Conservation (phyloP, 53 echinoderm and acorn worm genomes). For the Temnopleurus reevesii region DNA sequence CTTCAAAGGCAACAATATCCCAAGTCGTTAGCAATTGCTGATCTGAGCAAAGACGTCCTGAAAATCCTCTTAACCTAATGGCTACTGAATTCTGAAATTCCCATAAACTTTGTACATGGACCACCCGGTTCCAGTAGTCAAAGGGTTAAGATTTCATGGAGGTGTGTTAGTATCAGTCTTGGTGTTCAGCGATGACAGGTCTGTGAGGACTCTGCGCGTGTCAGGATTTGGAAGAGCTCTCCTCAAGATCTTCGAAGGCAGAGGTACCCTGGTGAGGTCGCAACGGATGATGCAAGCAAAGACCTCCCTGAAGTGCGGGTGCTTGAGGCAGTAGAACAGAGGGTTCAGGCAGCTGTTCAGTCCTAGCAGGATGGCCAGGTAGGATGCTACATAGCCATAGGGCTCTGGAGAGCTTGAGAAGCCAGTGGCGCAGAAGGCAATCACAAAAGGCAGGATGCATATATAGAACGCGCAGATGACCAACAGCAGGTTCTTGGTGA, state of each 20-base stretch:
- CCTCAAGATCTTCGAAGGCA: background rate
- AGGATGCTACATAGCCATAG: slow-evolving; percentile 19
- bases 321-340: slow-evolving; percentile 47
- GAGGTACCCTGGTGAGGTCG: slow-evolving; percentile 23
- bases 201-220: background rate
- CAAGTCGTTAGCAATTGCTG: too few relatives aligned
- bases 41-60: too few relatives aligned
- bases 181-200: slow-evolving; percentile 6
- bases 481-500: slow-evolving; percentile 50
- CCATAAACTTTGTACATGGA: too few relatives aligned
- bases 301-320: slow-evolving; percentile 56
- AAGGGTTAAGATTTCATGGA: too few relatives aligned
- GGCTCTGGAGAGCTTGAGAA: background rate
- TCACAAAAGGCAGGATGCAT: slow-evolving; percentile 50
- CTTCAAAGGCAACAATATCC: too few relatives aligned
- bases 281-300: slow-evolving; percentile 13
- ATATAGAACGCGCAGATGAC: slow-evolving; percentile 50
- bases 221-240: background rate
- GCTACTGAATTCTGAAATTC: too few relatives aligned
- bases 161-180: background rate
- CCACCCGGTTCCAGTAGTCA: too few relatives aligned
- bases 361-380: slow-evolving; percentile 42
- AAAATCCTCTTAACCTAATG: too few relatives aligned
- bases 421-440: slow-evolving; percentile 32
- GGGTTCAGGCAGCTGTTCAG: slow-evolving; percentile 57